Evolutionary conservation across 2,888 invertebrate species (phyloP), one percentile per base, ranked within the genome.

Genomic region (Drosophila longiperda): DNA sequence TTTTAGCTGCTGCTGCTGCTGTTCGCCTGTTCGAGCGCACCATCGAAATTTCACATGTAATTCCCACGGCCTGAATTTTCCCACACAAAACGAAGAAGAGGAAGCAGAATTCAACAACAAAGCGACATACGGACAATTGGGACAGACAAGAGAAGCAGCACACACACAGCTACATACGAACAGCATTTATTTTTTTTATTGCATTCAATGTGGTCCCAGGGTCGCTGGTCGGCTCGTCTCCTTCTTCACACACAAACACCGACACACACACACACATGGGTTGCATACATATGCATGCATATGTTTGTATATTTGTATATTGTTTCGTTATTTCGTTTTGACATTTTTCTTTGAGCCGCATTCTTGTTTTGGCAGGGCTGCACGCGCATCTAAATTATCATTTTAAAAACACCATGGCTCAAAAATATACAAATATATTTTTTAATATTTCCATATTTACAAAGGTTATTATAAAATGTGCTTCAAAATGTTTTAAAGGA

Each of bases 1-100:
- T 60, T 73, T 59, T 48, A 38, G 63, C 55, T 91, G 84, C 89
- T 92, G 92, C 2, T 32, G 54, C 40, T 38, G 49, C 92, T 93
- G 93, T 65, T 89, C 83, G 91, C 93, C 93, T 92, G 91, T 88
- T 92, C 84, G 70, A 69, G 87, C 89, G 92, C 93, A 93, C 93
- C 93, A 92, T 92, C 92, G 89, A 92, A 93, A 93, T 92, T 92
- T 91, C 91, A 92, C 86, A 92, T 92, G 92, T 92, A 93, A 93
- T 93, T 93, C 93, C 93, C 93, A 93, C 93, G 93, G 92, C 92
- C 91, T 91, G 90, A 91, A 92, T 92, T 92, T 92, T 92, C 92
- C 92, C 92, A 92, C 92, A 92, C 87, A 87, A 81, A 78, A 59
- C 72, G 85, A 81, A 81, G 87, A 88, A 84, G 83, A 83, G 75